Base-by-base conservation (phyloP, 2,888 invertebrate genomes). In the Thecophora atra region DNA sequence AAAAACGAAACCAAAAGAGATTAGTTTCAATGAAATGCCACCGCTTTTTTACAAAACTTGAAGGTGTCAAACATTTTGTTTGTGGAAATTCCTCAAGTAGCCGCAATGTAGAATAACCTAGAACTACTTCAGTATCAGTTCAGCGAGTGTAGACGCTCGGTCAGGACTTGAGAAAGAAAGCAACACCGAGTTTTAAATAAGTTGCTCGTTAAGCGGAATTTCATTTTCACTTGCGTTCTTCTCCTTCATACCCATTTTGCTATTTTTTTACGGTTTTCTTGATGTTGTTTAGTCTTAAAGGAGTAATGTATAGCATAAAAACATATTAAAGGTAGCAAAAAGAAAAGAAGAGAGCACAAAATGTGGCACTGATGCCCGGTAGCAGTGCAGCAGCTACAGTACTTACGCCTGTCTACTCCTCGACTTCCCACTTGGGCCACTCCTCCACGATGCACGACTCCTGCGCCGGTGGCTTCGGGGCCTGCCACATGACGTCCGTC, bases 381-480 rank as follows among this genome's bases (percentile, higher is more conserved):
- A 1, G 15, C 47, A 3, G 47, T 47, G 47, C 47, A 47, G 47
- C 13, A 17, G 15, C 47, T 56, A 58, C 58, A 26, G 73, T 80
- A 90, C 94, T 92, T 89, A 97, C 97, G 88, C 93, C 92, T 70
- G 96, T 95, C 97, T 97, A 97, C 72, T 92, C 90, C 30, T 94
- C 92, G 60, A 93, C 91, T 76, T 93, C 89, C 98, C 98, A 98
- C 77, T 90, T 90, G 0, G 97, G 96, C 84, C 98, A 98, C 75
- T 94, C 93, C 79, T 93, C 91, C 76, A 91, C 90, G 86, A 93
- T 95, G 88, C 97, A 98, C 3, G 91, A 89, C 82, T 96, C 95
- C 77, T 93, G 91, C 64, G 91, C 90, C 72, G 92, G 89, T 4
- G 97, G 97, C 75, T 94, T 94, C 74, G 92, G 91, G 72, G 79